Percentiles rank a stretch among this genome's conserved stretches.
These are phyloP conservation scores for Zhuqinia jingwanae DNA, from an alignment of 2,888 invertebrate species.

Conservation along the genomic window DNA sequence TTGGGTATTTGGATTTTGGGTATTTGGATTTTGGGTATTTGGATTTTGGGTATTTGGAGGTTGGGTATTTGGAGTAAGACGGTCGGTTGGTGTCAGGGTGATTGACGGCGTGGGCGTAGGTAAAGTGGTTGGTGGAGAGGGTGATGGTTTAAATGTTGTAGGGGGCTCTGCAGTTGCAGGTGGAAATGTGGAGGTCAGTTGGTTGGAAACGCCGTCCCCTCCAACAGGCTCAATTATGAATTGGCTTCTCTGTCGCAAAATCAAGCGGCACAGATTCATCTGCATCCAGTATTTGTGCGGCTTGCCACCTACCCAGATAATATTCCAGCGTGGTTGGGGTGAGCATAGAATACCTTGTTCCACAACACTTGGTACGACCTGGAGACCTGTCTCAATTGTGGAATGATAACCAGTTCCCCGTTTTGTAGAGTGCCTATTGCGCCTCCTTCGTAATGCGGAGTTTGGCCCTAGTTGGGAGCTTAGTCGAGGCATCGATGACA, in stretches of 20 bases:
- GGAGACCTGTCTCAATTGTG: neutral
- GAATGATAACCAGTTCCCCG: neutral
- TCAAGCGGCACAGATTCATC: neutral
- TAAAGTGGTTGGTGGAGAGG: too few relatives aligned
- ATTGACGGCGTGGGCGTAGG: too few relatives aligned
- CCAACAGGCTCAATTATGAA: neutral
- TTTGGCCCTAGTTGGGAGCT: neutral
- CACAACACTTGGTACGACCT: neutral
- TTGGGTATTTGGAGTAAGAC: too few relatives aligned
- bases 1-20: too few relatives aligned
- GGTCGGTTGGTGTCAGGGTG: too few relatives aligned
- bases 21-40: too few relatives aligned
- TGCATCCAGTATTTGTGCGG: conserved; percentile 3
- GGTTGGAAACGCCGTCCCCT: too few relatives aligned
- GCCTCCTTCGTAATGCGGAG: neutral
- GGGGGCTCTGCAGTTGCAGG: too few relatives aligned
- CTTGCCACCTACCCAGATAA: neutral
- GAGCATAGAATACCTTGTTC: neutral
- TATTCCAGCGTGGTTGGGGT: neutral
- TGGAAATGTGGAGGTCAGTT: too few relatives aligned
- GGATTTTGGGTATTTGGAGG: too few relatives aligned
- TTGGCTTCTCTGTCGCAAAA: neutral
- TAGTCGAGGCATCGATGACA: neutral
- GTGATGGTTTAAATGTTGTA: too few relatives aligned
- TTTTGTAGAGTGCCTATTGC: neutral